Evolutionary conservation across 2,888 invertebrate genomes (phyloP), one percentile per base, ranked within the genome.

Genomic region (Pecten maximus): DNA sequence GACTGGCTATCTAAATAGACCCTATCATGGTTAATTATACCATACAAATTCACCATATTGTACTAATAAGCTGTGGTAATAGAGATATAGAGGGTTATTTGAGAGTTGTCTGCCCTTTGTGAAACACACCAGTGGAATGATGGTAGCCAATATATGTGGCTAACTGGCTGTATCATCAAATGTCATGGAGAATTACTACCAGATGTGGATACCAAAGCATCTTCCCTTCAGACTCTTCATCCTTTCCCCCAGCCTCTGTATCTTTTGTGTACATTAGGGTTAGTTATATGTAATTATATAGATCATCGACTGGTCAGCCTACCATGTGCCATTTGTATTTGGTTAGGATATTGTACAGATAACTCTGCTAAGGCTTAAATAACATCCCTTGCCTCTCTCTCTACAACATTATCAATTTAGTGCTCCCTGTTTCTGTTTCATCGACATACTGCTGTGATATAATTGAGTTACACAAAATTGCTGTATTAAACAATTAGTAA

Each of bases 101-200:
- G 6, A 74, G 60, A 74, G 35, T 74, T 74, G 16, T 74, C 74
- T 74, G 74, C 35, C 74, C 74, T 74, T 74, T 74, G 28, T 74
- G 1, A 23, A 74, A 8, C 60, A 23, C n/a, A 2, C 23, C 74
- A 35, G 28, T 74, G 74, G 74, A 35, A 74, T 74, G 28, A 28
- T 74, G 28, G 74, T 74, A 74, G 74, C 15, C 35, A 15, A 35
- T 12, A 10, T 74, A 74, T 28, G 74, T 74, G 35, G 35, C 74
- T 28, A 74, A 74, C 74, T 74, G 74, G 10, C 74, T 74, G 74
- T 74, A 74, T 35, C 28, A 28, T 74, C 35, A 35, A 19, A 74
- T 60, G 60, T 60, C 60, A 60, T 60, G 74, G 35, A 74, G 74
- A 74, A 74, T 74, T 74, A 35, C 74, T 6, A 74, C 35, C 74